Percentiles rank a stretch among this genome's conserved stretches.
phyloP scores from a whole-genome alignment of 2,888 invertebrate species.

The Euzophera pinguis region DNA sequence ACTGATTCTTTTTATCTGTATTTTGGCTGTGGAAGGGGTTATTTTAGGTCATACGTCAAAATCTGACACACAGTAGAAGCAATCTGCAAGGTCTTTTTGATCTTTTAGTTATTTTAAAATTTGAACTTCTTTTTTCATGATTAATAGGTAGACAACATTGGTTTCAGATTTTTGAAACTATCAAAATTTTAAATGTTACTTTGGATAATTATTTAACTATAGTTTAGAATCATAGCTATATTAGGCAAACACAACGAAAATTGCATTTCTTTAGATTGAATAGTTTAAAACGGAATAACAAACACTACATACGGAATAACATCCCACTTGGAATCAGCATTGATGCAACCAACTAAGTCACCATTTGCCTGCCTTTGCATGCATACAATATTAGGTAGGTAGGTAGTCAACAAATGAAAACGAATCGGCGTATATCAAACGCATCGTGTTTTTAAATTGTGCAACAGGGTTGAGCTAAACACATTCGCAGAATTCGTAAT shows the following conservation, averaged over 20 bases:
- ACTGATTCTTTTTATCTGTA: slow-evolving; percentile 17
- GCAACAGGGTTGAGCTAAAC: slow-evolving; percentile 44
- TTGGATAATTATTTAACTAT: no score
- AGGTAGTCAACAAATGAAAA: background rate
- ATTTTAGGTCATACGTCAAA: slow-evolving; percentile 23
- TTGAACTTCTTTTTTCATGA: background rate
- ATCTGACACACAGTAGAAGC: slow-evolving; percentile 7
- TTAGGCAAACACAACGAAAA: no score
- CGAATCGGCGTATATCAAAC: slow-evolving; percentile 46
- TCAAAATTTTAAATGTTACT: no score
- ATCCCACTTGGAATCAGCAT: background rate
- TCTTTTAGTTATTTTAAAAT: background rate
- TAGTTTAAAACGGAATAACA: background rate
- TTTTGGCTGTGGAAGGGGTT: slow-evolving; percentile 20
- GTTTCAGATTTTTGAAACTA: no score
- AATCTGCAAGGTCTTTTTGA: slow-evolving; percentile 4
- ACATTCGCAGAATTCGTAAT: slow-evolving; percentile 20
- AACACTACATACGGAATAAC: background rate
- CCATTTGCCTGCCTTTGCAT: background rate
- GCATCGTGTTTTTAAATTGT: slow-evolving; percentile 44
- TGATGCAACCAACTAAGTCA: background rate
- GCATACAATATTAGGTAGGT: background rate
- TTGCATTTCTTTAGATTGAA: no score
- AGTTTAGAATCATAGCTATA: no score
- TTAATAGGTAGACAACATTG: no score